Evolutionary conservation across 2,113 vertebrate species (phyloP).

Genomic region (Donacobius atricapilla): DNA sequence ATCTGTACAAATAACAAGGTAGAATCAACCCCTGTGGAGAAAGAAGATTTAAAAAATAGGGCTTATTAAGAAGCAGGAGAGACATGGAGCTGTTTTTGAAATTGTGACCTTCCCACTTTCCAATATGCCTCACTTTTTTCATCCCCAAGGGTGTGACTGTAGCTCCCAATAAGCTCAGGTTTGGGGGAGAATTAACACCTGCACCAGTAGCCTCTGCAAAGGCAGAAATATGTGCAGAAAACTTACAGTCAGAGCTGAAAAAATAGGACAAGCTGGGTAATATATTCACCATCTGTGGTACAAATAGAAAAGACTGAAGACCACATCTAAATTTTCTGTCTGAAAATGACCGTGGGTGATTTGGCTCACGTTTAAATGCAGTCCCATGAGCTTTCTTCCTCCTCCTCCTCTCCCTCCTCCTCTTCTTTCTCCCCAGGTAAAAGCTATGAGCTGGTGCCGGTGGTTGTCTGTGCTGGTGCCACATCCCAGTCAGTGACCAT

Average conservation of each 20-base stretch:
- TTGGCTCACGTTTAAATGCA: background rate
- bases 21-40: background rate
- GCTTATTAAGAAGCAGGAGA: background rate
- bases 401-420: background rate
- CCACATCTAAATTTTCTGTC: conserved; percentile 9
- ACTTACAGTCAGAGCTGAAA: background rate
- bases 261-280: background rate
- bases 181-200: background rate
- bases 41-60: background rate
- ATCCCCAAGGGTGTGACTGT: background rate
- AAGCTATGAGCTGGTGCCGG: background rate
- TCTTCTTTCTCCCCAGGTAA: background rate
- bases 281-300: background rate
- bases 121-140: background rate
- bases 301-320: background rate
- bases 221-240: background rate
- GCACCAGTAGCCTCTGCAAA: background rate
- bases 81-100: background rate
- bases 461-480: background rate
- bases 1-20: background rate
- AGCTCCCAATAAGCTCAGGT: background rate
- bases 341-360: background rate
- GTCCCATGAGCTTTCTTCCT: background rate
- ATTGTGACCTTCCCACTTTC: background rate
- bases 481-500: rapidly evolving